Base-by-base conservation (phyloP, 2,797 vertebrate species). In the Tapirus indicus region DNA sequence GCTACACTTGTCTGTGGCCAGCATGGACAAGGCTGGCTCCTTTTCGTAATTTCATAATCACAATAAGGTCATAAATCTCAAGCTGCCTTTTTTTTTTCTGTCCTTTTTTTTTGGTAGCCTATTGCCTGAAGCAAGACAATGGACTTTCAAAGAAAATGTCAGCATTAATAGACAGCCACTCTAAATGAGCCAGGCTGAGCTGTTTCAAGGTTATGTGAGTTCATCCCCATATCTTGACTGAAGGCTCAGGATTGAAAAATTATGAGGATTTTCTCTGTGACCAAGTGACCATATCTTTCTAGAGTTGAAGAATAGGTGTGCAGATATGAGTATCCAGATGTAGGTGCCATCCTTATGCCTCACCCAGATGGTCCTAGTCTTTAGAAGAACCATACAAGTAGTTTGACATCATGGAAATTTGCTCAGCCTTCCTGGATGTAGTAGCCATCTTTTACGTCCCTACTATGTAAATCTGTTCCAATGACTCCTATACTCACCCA, bases 31-130 rank as follows among this genome's bases (percentile, higher is more conserved):
- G 49, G n/a, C 91, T 97, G 94, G 78, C 78, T 98, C 95, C 86
- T 96, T 97, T 97, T 93, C 78, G 78, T 92, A 98, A 97, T 97
- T 97, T 98, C 90, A 97, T 95, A 97, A 97, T 89, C 82, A 88
- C 96, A 97, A 91, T 97, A 97, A 94, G 96, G 78, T 88, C 23
- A 93, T 98, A 98, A 98, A 98, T 98, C 97, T 98, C 93, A 91
- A 96, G 64, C 21, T 96, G 62, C 25, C 41, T 96, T 96, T 91
- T 80, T 49, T 69, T 68, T 52, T 54, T 21, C 74, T 68, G 68
- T 25, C 52, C n/a, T 27, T 2, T 29, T 27, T 27, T 21, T 66
- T 8, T 9, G 47, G 35, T 74, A 88, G 62, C 49, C 93, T 97
- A 79, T 86, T 95, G 72, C 88, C 64, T 58, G 11, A 97, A 95